Conservation (phyloP, 2,888 invertebrate genomes). For the Calameuta idolon region DNA sequence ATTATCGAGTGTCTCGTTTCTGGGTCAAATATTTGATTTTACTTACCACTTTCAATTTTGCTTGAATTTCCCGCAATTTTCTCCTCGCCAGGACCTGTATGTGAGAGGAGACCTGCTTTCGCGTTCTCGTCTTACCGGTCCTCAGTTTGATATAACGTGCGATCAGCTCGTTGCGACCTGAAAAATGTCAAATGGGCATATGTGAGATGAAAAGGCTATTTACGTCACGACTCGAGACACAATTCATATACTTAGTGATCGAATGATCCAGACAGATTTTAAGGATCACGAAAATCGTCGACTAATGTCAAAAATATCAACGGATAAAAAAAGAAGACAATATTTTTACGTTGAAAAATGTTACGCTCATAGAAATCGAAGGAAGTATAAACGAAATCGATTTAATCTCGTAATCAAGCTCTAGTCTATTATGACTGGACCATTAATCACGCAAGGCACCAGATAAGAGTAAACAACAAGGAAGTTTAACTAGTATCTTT, state of each 20-base stretch:
- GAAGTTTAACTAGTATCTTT: too few relatives aligned
- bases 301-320: too few relatives aligned
- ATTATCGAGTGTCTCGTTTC: background rate
- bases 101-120: constrained; percentile 99
- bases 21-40: background rate
- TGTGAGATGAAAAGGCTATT: background rate
- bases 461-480: too few relatives aligned
- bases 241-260: background rate
- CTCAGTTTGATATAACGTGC: constrained; percentile 99
- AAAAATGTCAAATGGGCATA: constrained; percentile 18
- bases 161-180: constrained; percentile 98
- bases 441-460: too few relatives aligned
- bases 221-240: background rate
- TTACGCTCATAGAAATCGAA: background rate
- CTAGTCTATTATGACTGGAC: too few relatives aligned
- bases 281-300: too few relatives aligned
- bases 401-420: too few relatives aligned
- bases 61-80: constrained; percentile 97
- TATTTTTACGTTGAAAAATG: background rate
- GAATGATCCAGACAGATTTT: background rate
- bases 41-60: constrained; percentile 97
- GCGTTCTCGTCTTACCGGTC: constrained; percentile 98
- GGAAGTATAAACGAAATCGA: background rate
- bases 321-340: background rate
- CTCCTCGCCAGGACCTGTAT: constrained; percentile 99